phyloP scores from a whole-genome alignment of 2,888 invertebrate genomes.

The Diarsia rubi region DNA sequence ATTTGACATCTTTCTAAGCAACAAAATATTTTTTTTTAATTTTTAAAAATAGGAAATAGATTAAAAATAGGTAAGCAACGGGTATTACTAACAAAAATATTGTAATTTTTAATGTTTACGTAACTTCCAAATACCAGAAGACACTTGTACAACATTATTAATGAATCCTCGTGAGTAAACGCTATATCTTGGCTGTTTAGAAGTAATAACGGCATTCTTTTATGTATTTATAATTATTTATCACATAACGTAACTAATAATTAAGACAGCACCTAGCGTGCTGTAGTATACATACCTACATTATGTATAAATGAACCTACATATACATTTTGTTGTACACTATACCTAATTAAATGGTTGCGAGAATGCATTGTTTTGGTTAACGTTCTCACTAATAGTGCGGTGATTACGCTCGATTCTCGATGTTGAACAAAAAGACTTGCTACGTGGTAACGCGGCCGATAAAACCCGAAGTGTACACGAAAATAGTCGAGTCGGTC shows the following conservation, averaged over 20 bases:
- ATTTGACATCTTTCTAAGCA: slow-evolving; percentile 27
- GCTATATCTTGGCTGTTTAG: neutral
- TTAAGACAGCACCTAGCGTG: slow-evolving; percentile 29
- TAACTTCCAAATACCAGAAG: slow-evolving; percentile 14
- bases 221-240: slow-evolving; percentile 46
- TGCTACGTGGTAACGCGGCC: slow-evolving; percentile 56
- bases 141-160: neutral
- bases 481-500: slow-evolving; percentile 77
- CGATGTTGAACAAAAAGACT: slow-evolving; percentile 65
- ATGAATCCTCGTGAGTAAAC: neutral
- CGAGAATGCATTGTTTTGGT: slow-evolving; percentile 66
- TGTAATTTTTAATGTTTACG: slow-evolving; percentile 1
- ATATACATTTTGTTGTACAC: slow-evolving; percentile 32
- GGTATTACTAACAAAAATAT: neutral
- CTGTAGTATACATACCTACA: slow-evolving; percentile 9
- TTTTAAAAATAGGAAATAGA: neutral
- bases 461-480: slow-evolving; percentile 71
- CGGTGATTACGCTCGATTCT: slow-evolving; percentile 63
- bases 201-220: slow-evolving; percentile 24
- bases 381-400: slow-evolving; percentile 66
- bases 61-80: neutral
- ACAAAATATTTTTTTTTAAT: slow-evolving; percentile 7
- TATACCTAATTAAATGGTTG: slow-evolving; percentile 58
- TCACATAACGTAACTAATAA: slow-evolving; percentile 41
- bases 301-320: slow-evolving; percentile 20